Base-by-base conservation (phyloP, 2,113 vertebrate genomes). In the Spea bombifrons region DNA sequence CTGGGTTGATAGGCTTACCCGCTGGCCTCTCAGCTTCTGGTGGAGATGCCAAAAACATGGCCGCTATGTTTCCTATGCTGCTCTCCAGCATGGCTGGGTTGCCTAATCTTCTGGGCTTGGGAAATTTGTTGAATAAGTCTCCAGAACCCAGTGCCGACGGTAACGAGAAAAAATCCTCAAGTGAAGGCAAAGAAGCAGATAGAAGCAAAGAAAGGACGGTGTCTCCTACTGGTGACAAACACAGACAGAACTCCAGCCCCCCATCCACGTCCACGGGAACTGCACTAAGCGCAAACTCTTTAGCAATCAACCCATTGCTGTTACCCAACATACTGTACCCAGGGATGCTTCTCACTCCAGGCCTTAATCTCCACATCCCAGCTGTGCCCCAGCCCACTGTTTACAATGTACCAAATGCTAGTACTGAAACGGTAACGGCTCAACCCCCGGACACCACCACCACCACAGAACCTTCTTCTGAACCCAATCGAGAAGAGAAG, bases 301-400 rank as follows among this genome's bases (percentile, higher is more conserved):
- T 97, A 84, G 92, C 96, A 89, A 93, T 98, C 88, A 98, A 97
- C 93, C 97, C 97, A 80, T 92, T 99, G 82, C 92, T 98, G 86
- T 92, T 98, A 84, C 96, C 97, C 87, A 96, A 96, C 89, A 96
- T 99, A 93, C 92, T 98, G 91, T 98, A 99, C 88, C 97, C 97
- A 96, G 97, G 97, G 95, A 98, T 98, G 96, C 96, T 98, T 91
- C 96, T 98, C 93, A 97, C 95, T 94, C 95, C 97, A 96, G 95
- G 97, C 97, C 97, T 99, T 98, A 98, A 98, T 94, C 94, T 97
- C 90, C 95, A 96, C 88, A 93, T 94, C 91, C 93, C 94, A 90
- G 86, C 94, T 87, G 87, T 92, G 86, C 88, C 93, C 87, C 93
- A 93, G 84, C 86, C 92, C 71, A 92, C 81, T 85, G 81, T 90